Conservation (phyloP, 2,797 vertebrate species). For the Sebastes aleutianus region DNA sequence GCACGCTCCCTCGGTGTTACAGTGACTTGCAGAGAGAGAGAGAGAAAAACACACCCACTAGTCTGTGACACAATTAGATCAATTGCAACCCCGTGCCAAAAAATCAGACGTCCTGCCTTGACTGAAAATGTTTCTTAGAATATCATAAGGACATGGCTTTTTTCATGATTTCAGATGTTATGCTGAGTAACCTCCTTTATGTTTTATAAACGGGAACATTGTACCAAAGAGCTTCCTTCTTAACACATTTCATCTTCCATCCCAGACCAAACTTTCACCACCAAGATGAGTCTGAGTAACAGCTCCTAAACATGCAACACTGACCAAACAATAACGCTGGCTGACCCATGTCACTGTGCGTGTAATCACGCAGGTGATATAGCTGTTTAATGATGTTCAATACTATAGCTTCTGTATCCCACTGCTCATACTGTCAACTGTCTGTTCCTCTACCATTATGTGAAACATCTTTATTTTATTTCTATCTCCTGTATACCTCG, state of each 20-base stretch:
- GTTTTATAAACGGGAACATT: not conserved
- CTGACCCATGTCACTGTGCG: not conserved
- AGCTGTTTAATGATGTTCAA: not conserved
- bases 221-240: not conserved
- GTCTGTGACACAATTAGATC: not conserved
- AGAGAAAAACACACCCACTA: not conserved
- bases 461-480: not conserved
- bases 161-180: not conserved
- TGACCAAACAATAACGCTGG: not conserved
- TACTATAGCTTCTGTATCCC: not conserved
- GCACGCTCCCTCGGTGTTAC: not conserved
- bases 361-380: not conserved
- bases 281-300: not conserved
- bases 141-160: not conserved
- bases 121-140: not conserved
- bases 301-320: not conserved
- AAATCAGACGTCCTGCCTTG: not conserved
- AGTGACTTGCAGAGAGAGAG: not conserved
- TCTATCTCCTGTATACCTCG: not conserved
- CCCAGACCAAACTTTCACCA: not conserved
- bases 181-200: not conserved
- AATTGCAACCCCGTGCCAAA: not conserved
- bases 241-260: not conserved
- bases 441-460: not conserved
- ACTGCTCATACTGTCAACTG: not conserved